These are phyloP conservation scores for Cliona cf. orientalis DNA, from an alignment of 37 sponge, comb jelly and placozoan species.

Conservation along the genomic window DNA sequence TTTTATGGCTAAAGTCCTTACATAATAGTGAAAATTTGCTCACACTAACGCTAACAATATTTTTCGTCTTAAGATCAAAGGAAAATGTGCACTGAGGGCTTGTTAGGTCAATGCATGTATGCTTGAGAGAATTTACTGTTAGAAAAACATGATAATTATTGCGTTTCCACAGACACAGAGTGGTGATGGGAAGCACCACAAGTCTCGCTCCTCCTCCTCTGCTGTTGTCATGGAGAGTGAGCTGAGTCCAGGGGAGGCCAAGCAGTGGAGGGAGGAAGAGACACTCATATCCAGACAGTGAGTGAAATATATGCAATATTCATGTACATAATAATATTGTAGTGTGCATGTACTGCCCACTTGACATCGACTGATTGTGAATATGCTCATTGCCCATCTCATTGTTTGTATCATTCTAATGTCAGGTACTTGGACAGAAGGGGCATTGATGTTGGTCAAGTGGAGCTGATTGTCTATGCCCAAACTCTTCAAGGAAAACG, in stretches of 20 bases:
- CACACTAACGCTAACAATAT: too few species aligned
- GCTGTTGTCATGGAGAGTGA: not conserved
- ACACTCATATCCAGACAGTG: constrained; percentile 25
- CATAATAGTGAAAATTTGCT: not conserved
- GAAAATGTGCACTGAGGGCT: too few species aligned
- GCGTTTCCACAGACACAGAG: not conserved
- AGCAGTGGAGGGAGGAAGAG: constrained; percentile 45
- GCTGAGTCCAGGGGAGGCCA: constrained; percentile 9
- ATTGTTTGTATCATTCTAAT: not conserved
- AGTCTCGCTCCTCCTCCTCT: not conserved
- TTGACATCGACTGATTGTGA: too few species aligned
- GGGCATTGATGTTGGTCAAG: constrained; percentile 73
- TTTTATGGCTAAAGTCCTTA: not conserved
- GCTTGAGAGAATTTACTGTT: too few species aligned
- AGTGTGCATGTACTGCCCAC: too few species aligned
- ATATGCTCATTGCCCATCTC: not conserved
- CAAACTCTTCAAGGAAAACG: constrained; percentile 70
- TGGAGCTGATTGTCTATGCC: constrained; percentile 67
- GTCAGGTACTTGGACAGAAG: constrained; percentile 58
- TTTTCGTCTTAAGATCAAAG: too few species aligned
- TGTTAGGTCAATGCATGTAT: too few species aligned
- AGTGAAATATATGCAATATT: not conserved
- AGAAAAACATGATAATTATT: too few species aligned
- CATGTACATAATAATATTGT: not conserved
- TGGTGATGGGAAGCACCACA: not conserved